phyloP scores from a whole-genome alignment of 2,797 vertebrate genomes.

The Myioborus miniatus region DNA sequence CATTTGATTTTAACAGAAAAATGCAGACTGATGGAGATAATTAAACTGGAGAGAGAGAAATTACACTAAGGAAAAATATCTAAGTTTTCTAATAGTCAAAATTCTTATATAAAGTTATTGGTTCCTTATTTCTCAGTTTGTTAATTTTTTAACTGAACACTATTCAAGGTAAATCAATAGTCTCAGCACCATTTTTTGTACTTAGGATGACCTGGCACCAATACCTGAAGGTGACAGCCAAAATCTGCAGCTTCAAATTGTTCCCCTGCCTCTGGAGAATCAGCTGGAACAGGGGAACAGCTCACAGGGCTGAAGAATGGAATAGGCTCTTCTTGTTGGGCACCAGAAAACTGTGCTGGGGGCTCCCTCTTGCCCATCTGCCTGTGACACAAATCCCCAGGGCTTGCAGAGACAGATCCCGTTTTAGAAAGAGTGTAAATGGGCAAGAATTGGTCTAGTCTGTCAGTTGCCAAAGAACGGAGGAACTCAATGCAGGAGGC shows the following conservation, averaged over 20 bases:
- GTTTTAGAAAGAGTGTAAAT: background rate
- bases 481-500: background rate
- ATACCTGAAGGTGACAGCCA: background rate
- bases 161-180: background rate
- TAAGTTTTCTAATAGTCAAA: background rate
- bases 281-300: background rate
- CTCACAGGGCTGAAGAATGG: background rate
- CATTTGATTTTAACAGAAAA: background rate
- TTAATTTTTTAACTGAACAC: background rate
- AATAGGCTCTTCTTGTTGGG: background rate
- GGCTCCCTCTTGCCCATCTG: accelerated
- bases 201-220: background rate
- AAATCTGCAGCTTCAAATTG: background rate
- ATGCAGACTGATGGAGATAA: background rate
- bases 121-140: background rate
- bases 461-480: background rate
- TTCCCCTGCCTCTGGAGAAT: background rate
- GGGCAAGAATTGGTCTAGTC: background rate
- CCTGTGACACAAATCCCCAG: accelerated
- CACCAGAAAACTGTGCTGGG: background rate
- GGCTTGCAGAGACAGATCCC: too few relatives aligned
- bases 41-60: background rate
- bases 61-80: background rate
- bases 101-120: background rate
- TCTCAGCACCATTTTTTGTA: background rate